Evolutionary conservation across 2,888 invertebrate species (phyloP).

Genomic region (Pristionchus entomophagus): DNA sequence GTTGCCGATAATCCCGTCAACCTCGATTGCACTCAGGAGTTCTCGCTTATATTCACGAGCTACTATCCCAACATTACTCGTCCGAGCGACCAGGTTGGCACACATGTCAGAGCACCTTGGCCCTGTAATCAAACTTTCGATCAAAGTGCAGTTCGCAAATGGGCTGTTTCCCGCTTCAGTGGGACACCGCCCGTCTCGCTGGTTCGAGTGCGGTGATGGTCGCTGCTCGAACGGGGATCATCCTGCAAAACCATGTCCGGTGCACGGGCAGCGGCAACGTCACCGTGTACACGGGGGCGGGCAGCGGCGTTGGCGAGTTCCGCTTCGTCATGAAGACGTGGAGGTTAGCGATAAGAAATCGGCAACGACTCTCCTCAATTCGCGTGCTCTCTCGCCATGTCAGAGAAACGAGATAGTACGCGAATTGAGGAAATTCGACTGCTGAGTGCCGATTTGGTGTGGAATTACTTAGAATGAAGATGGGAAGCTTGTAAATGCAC

Average conservation of each 20-base stretch:
- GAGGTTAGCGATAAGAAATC: not conserved
- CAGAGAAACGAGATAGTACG: too few species aligned
- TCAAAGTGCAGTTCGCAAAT: too few species aligned
- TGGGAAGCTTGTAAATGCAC: too few species aligned
- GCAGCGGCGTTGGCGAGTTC: not conserved
- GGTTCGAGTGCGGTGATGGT: not conserved
- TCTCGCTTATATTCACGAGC: not conserved
- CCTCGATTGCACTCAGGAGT: not conserved
- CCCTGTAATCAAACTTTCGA: too few species aligned
- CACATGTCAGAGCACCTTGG: too few species aligned
- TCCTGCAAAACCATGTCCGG: not conserved
- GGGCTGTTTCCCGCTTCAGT: not conserved
- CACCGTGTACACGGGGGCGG: not conserved
- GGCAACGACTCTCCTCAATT: too few species aligned
- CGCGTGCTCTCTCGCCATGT: too few species aligned
- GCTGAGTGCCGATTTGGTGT: too few species aligned
- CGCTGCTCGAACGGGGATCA: not conserved
- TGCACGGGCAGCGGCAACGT: not conserved
- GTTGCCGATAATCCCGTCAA: not conserved
- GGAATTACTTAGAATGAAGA: too few species aligned
- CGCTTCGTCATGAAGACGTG: not conserved
- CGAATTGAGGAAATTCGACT: too few species aligned
- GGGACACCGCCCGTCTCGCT: not conserved
- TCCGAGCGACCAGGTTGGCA: not conserved
- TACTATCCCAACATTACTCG: not conserved